phyloP scores from a whole-genome alignment of 2,797 vertebrate species.

The Apodemus agrarius region DNA sequence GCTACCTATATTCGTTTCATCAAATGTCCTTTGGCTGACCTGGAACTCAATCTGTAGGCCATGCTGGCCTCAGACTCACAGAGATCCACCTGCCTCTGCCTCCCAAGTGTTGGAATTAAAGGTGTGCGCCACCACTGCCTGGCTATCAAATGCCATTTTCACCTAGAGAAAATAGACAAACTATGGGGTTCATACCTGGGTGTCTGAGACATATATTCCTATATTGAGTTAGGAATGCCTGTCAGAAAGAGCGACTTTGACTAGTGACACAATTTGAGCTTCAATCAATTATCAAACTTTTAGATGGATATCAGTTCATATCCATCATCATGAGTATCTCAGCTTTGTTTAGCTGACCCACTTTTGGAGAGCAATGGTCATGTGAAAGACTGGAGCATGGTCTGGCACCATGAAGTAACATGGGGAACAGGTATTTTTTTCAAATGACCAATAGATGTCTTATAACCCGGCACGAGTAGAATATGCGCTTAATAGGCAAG shows the following conservation, averaged over 20 bases:
- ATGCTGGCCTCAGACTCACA: not conserved
- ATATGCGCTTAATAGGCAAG: not conserved
- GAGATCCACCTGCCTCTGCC: not conserved
- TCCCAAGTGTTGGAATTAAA: not conserved
- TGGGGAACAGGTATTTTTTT: not conserved
- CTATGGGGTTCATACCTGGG: not conserved
- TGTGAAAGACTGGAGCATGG: not conserved
- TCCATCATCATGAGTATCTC: not conserved
- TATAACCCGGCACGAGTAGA: not conserved
- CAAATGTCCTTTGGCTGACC: not conserved
- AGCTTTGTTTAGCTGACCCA: not conserved
- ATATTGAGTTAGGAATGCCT: not conserved
- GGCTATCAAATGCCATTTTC: not conserved
- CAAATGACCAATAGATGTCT: not conserved
- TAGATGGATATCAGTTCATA: not conserved
- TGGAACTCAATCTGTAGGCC: not conserved
- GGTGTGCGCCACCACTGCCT: not conserved
- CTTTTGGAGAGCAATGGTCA: no score
- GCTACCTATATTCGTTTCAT: not conserved
- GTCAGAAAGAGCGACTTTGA: not conserved
- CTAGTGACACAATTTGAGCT: not conserved
- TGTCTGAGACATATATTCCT: not conserved
- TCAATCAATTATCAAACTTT: not conserved
- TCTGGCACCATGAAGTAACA: not conserved
- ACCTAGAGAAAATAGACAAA: slow-evolving; percentile 7